Evolutionary conservation across 2,888 invertebrate genomes (phyloP), one percentile per base, ranked within the genome.

Genomic region (Hypsopygia costalis): DNA sequence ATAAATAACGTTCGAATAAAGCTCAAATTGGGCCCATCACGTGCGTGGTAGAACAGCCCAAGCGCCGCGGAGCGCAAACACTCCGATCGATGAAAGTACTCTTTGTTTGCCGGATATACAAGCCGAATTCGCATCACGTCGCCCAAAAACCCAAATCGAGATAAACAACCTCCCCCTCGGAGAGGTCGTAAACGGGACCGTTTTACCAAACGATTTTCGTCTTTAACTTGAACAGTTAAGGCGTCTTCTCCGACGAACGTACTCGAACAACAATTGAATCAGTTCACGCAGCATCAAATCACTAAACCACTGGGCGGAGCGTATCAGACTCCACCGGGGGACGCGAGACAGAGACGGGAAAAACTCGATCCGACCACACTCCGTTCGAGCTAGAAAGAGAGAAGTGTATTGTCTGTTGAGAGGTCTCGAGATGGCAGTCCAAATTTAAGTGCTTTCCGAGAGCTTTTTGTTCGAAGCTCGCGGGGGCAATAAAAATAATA

Each of bases 261-360:
- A 55, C 60, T 66, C 68, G 61, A 64, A 75, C 71, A 81, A 86
- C 86, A 87, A 88, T 88, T 88, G 88, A 88, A 88, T 88, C 88
- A 88, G 87, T 88, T 88, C 83, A 88, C 87, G 86, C 88, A 87
- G 88, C 88, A 88, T 88, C 88, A 88, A 88, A 88, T 88, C 88
- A 87, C 88, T 88, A 87, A 88, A 88, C 88, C 88, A 80, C 86
- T 82, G 88, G 88, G 88, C 88, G 88, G 88, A 77, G 88, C 86
- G 69, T 75, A 76, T 68, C 80, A 78, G 86, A 82, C 86, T 85
- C 88, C 86, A 66, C 81, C 77, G 83, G 75, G 77, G 78, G 78
- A 71, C 70, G 81, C 54, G 69, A 52, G 73, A 87, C 67, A 78
- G 80, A 75, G 87, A 86, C 69, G 70, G 78, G 60, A 56, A 52